Base-by-base conservation (phyloP, 2,888 invertebrate species). In the Doris montereyensis region DNA sequence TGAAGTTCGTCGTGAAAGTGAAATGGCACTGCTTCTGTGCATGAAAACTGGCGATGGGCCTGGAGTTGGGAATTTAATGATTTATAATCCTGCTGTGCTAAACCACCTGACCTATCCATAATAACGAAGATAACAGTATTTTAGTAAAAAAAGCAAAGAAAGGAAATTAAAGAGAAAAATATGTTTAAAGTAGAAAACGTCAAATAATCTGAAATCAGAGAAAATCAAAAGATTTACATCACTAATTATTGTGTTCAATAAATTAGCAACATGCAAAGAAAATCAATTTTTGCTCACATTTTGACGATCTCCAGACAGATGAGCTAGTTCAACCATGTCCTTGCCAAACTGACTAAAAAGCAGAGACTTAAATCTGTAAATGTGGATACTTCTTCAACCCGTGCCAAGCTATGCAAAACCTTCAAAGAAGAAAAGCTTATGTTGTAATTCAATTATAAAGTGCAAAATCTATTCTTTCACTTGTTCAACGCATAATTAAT, bases 261-360 rank as follows among this genome's bases (percentile, higher is more conserved):
- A 13, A 13, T 52, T 17, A 52, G 57, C 10, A 13, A 17, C 10
- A 13, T 52, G 17, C 57, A 52, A 13, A 52, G 10, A 52, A 52
- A 52, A 52, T 52, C 17, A 4, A n/a, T 4, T 4, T 32, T 28
- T 4, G 84, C 90, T 89, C 85, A 92, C 97, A 89, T 96, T 97
- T 90, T 95, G 94, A 86, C 95, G 92, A 88, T 94, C 95, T 21
- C 94, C 97, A 26, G 97, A 97, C 81, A 98, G 93, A 91, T 98
- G 96, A 30, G 99, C 98, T 86, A 99, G 93, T 91, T 99, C 98
- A 84, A 99, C 98, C 98, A 99, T 99, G 92, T 99, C 98, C 28
- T 96, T 96, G 60, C 99, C 99, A 91, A 99, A 99, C 91, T 98
- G 97, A 85, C 98, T 97, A 93, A 99, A n/a, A n/a, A n/a, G n/a